Base-by-base conservation (phyloP, 2,888 invertebrate genomes). In the Drosophila aldrichi region DNA sequence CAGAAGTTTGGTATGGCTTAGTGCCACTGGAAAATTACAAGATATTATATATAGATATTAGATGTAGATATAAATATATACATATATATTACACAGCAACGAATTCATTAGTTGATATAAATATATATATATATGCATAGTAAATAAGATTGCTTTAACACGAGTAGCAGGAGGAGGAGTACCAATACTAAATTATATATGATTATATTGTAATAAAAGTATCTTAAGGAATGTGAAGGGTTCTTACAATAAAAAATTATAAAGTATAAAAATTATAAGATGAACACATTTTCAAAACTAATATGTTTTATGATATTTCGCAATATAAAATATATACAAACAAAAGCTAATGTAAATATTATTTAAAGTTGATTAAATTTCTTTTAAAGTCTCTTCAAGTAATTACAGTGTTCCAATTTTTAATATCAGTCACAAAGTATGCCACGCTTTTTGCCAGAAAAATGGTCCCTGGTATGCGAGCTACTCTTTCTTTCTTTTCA, bases 381-480 rank as follows among this genome's bases (percentile, higher is more conserved):
- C 16, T 29, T 16, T 48, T 2, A 1, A 16, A 29, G n/a, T 10
- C n/a, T 2, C 12, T n/a, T 5, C 3, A 18, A 12, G 1, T 29
- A 29, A 12, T 18, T n/a, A 10, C 9, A 6, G 25, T n/a, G 25
- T 4, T n/a, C 9, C 29, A 0, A 12, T 10, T 49, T 49, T 49
- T 3, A 12, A 9, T 10, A 4, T 14, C 32, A 34, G 49, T 34
- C 49, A 20, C 8, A 49, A 49, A 49, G 49, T 49, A 49, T 49
- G 49, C 49, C 12, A 49, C 49, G 32, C 8, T 34, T 32, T 49
- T 49, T 49, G 14, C 2, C 2, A 8, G 14, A 14, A 8, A 34
- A 20, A 3, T 7, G 8, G 14, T 34, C 49, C 49, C 49, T 32
- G 18, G 49, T 49, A 49, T 49, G 34, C 32, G 49, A 49, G 49